A percentile compares a stretch with the other conserved stretches of the same genome.
phyloP scores from a whole-genome alignment of 2,113 vertebrate species.

The Pollimyrus isidori region DNA sequence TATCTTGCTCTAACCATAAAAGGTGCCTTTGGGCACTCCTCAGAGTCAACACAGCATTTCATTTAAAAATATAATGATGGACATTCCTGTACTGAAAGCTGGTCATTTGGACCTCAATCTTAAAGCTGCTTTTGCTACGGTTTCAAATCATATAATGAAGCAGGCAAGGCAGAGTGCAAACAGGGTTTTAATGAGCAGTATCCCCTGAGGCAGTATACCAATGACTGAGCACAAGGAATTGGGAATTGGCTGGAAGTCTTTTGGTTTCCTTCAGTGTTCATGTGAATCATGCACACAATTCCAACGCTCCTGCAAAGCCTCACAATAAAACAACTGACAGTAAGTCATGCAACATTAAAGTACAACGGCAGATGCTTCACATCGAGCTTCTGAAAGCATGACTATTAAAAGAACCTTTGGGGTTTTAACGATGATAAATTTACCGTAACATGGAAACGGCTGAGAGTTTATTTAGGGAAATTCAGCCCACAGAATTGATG shows the following conservation, averaged over 20 bases:
- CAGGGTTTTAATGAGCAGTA: neutral
- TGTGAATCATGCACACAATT: neutral
- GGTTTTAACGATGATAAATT: neutral
- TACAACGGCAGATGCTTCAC: neutral
- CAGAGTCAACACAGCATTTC: neutral
- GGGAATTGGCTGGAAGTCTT: slow-evolving; percentile 11
- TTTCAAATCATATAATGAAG: neutral
- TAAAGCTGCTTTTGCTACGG: neutral
- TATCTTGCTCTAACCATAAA: slow-evolving; percentile 12
- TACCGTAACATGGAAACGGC: neutral
- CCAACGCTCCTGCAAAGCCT: neutral
- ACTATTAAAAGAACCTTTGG: neutral
- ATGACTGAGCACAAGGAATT: neutral
- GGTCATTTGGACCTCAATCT: slow-evolving; percentile 3
- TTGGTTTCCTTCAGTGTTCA: neutral
- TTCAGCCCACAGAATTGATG: neutral
- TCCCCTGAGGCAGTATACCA: neutral
- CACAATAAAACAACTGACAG: neutral
- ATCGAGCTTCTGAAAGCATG: neutral
- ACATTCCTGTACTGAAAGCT: slow-evolving; percentile 8
- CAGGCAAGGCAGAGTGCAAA: neutral
- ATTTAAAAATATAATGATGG: slow-evolving; percentile 3
- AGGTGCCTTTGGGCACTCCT: neutral
- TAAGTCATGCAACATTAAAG: neutral
- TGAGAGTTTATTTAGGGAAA: neutral